Base-by-base conservation (phyloP, 2,113 vertebrate genomes). In the Phainopepla nitens region DNA sequence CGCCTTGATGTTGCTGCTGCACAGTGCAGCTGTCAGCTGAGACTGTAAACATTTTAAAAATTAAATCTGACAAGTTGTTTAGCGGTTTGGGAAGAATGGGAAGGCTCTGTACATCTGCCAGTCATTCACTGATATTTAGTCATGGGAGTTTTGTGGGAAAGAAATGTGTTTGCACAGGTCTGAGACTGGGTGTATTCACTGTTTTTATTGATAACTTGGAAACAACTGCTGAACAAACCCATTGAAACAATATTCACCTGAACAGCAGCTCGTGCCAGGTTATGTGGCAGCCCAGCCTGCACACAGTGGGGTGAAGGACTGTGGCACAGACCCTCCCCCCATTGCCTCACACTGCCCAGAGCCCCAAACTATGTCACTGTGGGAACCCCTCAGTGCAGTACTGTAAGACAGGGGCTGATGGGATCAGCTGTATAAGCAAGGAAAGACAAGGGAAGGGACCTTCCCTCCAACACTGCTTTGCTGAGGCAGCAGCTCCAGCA, bases 11-110 rank as follows among this genome's bases (percentile, higher is more conserved):
- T 0, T 45, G 91, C 54, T 77, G 64, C 85, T 62, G 66, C 78
- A 61, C 70, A 8, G 49, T 2, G 12, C 85, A 88, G 93, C 91
- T 93, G 94, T 70, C 85, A 92, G 75, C 92, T 77, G 85, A 62
- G 79, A 3, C 90, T 50, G 54, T 39, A 88, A 95, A 62, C 58
- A 50, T 70, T 56, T 92, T 62, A 70, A 94, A 92, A 82, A 92
- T 96, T 90, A 51, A 88, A 88, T 54, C 61, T 72, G 58, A 95
- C 71, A 86, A 82, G 82, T 82, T 73, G 50, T 54, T 93, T 9
- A 41, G 94, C 1, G 2, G 50, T 64, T 88, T 69, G 62, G 71
- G 58, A 93, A 57, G 90, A 76, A 82, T 0, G 10, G 62, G 39
- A 90, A 57, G 82, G 4, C 36, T 90, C 82, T 58, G 42, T 29